Base-by-base conservation (phyloP, 2,888 invertebrate genomes). In the Drosophila helvetica region DNA sequence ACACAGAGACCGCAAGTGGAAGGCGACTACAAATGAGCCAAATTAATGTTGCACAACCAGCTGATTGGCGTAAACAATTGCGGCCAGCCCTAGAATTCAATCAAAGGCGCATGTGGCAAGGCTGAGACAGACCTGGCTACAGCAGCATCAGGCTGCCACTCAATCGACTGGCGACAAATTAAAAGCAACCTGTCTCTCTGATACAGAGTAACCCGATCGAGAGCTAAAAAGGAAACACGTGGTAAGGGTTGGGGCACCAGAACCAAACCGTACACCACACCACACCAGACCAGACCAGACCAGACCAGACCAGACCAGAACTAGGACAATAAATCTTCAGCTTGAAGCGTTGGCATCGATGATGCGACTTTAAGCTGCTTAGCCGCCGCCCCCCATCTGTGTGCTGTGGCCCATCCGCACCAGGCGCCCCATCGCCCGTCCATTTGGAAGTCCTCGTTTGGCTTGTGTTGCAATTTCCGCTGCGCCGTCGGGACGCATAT, bases 321-420 rank as follows among this genome's bases (percentile, higher is more conserved):
- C 62, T 50, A 51, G 69, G 61, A 77, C 71, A 73, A 88, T 78
- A 86, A 83, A 82, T 79, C 84, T 81, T 67, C 64, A 67, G 75
- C 60, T 66, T 58, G 60, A 60, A 68, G 74, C 61, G 64, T 51
- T 58, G 68, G 57, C 75, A 68, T 75, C 85, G 82, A 79, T 86
- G 82, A 86, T 85, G 81, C 85, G 75, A 66, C 85, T 75, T 86
- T 81, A 86, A 88, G 89, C 89, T 56, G 87, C 84, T 88, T 84
- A 84, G 81, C 69, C 55, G 54, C 75, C 50, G 47, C 63, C 38
- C 52, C 55, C 8, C 38, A 12, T 3, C 33, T 33, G 33, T 33
- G 59, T 71, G 18, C 43, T 51, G 17, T 12, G 33, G 12, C 33
- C 33, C n/a, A 42, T 30, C 30, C 15, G 60, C 55, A 9, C 10